Conservation (phyloP, 2,888 invertebrate genomes). For the Isoperla grammatica region DNA sequence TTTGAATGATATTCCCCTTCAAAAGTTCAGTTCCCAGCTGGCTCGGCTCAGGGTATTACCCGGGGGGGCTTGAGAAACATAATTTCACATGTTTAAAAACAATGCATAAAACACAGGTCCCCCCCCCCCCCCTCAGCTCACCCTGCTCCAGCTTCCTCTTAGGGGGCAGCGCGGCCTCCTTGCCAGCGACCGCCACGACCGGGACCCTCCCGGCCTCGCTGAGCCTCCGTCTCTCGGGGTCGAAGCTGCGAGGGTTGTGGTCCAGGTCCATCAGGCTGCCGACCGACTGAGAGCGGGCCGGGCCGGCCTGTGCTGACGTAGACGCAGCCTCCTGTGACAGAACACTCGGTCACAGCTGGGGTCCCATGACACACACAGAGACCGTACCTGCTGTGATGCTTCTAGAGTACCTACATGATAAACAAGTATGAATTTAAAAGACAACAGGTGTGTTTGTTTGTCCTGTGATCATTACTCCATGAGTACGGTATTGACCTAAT, state of each 20-base stretch:
- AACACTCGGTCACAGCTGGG: neutral
- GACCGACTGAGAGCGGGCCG: slow-evolving; percentile 58
- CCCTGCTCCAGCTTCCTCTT: slow-evolving; percentile 65
- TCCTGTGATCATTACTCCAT: no score
- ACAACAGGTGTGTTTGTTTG: no score
- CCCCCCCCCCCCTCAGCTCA: no score
- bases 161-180: slow-evolving; percentile 46
- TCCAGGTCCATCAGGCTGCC: slow-evolving; percentile 68
- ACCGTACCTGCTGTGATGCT: no score
- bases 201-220: slow-evolving; percentile 39
- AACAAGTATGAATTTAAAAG: no score
- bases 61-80: neutral
- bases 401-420: no score
- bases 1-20: no score
- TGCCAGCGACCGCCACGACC: slow-evolving; percentile 42
- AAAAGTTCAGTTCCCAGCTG: no score
- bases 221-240: neutral
- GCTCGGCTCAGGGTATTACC: neutral
- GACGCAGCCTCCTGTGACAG: slow-evolving; percentile 1
- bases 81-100: neutral
- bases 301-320: slow-evolving; percentile 40
- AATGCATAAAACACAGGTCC: no score
- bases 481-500: no score
- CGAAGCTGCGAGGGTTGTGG: slow-evolving; percentile 20
- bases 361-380: neutral